Base-by-base conservation (phyloP, 2,888 invertebrate genomes). In the Agrotis exclamationis region DNA sequence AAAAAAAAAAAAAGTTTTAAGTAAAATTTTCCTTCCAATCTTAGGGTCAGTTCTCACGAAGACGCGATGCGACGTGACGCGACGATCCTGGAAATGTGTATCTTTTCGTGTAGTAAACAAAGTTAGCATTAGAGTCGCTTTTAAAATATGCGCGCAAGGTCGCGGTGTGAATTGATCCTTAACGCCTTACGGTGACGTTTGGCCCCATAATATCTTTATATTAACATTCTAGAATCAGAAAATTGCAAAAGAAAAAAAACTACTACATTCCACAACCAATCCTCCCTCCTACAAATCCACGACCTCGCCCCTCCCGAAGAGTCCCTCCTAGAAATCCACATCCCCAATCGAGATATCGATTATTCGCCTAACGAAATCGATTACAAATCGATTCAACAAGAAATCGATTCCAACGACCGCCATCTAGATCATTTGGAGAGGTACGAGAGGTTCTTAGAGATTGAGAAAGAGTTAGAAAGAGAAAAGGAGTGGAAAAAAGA, bases 281-380 rank as follows among this genome's bases (percentile, higher is more conserved):
- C 93, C 18, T 91, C 92, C 0, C 90, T 93, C 45, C 83, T 92
- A 0, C 88, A 90, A 3, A 87, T 92, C 72, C 92, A 92, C 66
- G 85, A 89, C 44, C 79, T 88, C 3, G 85, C 87, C 50, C 82
- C 81, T 0, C 69, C 62, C 11, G 66, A 58, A 51, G 64, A 47
- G 9, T 53, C 62, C 24, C 56, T 68, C 13, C 39, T 64, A 9
- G 64, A 84, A 45, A 63, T 67, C 56, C 76, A 86, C 4, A 59
- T 59, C 1, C 56, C 64, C 0, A 79, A 69, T 57, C 74, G 50
- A 58, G 73, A 79, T 2, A 56, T 50, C 28, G 68, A 81, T 16
- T 73, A 60, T 22, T 74, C 67, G 18, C 20, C 72, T 0, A 59
- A 56, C 7, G 83, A 81, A 11, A 70, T 72, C 57, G 76, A 82